Evolutionary conservation across 2,797 vertebrate species (phyloP).

Genomic region (Limosa lapponica): DNA sequence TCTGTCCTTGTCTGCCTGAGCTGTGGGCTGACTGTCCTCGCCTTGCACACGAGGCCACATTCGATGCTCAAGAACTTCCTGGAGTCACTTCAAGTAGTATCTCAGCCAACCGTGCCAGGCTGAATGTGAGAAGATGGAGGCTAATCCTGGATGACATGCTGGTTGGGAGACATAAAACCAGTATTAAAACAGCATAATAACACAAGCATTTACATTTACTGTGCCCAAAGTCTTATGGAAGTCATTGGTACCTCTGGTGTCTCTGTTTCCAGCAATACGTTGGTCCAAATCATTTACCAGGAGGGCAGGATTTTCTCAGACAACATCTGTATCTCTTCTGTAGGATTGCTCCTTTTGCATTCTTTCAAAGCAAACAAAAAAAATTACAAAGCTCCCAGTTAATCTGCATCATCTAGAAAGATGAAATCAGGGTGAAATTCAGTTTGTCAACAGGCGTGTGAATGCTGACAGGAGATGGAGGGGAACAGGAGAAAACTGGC

Average conservation of each 20-base stretch:
- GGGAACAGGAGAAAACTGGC: neutral
- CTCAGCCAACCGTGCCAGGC: neutral
- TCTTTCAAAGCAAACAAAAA: neutral
- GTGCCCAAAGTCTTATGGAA: neutral
- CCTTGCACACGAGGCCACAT: neutral
- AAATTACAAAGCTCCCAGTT: neutral
- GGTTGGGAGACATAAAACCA: neutral
- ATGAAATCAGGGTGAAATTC: conserved; percentile 21
- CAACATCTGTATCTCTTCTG: neutral
- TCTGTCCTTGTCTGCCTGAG: neutral
- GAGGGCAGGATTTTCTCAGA: neutral
- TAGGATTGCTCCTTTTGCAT: neutral
- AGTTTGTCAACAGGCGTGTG: neutral
- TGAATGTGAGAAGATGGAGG: neutral
- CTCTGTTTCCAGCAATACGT: neutral
- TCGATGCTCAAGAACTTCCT: neutral
- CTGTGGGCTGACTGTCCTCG: neutral
- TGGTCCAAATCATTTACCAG: fast-evolving
- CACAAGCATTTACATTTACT: neutral
- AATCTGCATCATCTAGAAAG: conserved; percentile 4
- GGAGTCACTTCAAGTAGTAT: neutral
- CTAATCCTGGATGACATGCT: neutral
- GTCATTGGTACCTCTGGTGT: neutral
- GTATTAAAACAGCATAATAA: neutral
- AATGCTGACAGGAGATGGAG: conserved; percentile 28